phyloP scores from a whole-genome alignment of 2,113 vertebrate species.

The Pleuronectes platessa region DNA sequence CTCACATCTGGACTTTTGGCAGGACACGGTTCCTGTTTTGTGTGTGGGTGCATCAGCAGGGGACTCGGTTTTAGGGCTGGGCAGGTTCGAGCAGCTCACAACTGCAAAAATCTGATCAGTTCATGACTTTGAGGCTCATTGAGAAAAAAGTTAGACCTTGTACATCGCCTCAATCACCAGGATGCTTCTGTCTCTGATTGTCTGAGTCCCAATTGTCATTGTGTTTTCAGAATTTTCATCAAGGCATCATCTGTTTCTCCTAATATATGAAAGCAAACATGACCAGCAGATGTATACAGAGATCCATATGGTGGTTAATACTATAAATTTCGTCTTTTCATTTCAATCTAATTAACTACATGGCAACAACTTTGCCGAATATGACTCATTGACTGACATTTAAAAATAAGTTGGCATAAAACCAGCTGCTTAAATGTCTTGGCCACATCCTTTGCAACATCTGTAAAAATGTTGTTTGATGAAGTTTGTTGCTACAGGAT shows the following conservation, averaged over 20 bases:
- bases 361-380: not conserved
- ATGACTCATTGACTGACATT: not conserved
- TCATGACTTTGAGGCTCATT: slow-evolving; percentile 18
- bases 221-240: not conserved
- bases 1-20: slow-evolving; percentile 80
- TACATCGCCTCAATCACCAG: not conserved
- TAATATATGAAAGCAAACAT: not conserved
- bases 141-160: slow-evolving; percentile 7
- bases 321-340: not conserved
- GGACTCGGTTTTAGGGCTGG: slow-evolving; percentile 63
- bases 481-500: not conserved
- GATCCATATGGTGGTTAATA: not conserved
- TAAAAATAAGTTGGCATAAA: not conserved
- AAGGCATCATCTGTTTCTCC: not conserved
- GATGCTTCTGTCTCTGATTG: slow-evolving; percentile 3
- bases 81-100: slow-evolving; percentile 38
- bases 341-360: no score
- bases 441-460: not conserved
- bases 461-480: not conserved
- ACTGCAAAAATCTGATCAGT: slow-evolving; percentile 46
- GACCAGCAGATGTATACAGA: not conserved
- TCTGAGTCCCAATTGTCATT: not conserved
- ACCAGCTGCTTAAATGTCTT: not conserved
- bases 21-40: slow-evolving; percentile 65
- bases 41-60: slow-evolving; percentile 53